A percentile compares a stretch with the other conserved stretches of the same genome.
Evolutionary conservation across 2,888 invertebrate species (phyloP).

Genomic region (Folsomia manolachei): DNA sequence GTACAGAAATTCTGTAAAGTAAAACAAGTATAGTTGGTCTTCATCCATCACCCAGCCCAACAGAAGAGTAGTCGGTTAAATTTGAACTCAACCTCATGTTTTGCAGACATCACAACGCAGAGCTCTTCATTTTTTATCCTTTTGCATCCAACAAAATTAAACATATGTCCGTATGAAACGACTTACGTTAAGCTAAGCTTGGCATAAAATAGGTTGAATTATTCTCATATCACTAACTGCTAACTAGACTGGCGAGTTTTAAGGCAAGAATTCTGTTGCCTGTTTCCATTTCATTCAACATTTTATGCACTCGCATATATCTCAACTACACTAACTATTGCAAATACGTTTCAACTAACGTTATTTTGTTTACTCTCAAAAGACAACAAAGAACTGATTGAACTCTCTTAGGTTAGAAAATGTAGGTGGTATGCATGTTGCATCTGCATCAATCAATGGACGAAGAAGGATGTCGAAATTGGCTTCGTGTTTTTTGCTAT

Average conservation of each 20-base stretch:
- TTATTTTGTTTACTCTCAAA: not conserved
- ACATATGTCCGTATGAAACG: not conserved
- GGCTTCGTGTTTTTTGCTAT: not conserved
- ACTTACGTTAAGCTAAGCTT: no score
- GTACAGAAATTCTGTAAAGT: not conserved
- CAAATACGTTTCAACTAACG: not conserved
- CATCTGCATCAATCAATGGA: no score
- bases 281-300: no score
- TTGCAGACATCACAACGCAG: no score
- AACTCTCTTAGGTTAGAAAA: not conserved
- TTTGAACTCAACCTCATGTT: not conserved
- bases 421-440: not conserved
- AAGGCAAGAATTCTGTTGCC: no score
- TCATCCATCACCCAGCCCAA: not conserved
- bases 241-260: no score
- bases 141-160: not conserved
- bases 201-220: no score
- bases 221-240: no score
- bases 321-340: no score
- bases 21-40: no score
- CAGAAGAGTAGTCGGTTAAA: not conserved
- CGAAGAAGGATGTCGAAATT: not conserved
- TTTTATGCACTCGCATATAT: not conserved
- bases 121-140: not conserved
- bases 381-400: not conserved